Evolutionary conservation across 2,888 invertebrate species (phyloP).

Genomic region (Pachycephus smyrnensis): DNA sequence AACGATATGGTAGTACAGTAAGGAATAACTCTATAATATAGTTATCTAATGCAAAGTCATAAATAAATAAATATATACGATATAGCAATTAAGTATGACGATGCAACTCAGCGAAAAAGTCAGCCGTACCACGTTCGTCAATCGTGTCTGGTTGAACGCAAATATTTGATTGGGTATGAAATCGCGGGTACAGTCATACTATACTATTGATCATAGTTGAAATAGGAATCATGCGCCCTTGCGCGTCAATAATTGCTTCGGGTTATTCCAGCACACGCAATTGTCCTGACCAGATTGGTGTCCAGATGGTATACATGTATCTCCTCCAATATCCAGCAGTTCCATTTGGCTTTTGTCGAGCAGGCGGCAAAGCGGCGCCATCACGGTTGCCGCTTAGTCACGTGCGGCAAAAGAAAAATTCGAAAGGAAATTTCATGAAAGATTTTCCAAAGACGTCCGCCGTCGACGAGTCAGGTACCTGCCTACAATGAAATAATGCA

Average conservation of each 20-base stretch:
- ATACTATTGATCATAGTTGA: background rate
- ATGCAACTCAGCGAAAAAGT: background rate
- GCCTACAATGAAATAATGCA: constrained; percentile 15
- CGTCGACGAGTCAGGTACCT: background rate
- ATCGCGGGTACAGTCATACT: background rate
- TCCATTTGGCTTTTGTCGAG: background rate
- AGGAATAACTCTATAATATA: background rate
- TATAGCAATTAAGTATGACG: background rate
- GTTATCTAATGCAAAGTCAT: background rate
- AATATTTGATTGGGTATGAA: background rate
- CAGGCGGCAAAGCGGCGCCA: background rate
- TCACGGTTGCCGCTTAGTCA: background rate
- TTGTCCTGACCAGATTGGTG: too few species aligned
- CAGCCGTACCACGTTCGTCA: background rate
- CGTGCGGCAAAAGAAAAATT: background rate
- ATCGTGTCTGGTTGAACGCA: background rate
- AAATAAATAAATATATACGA: background rate
- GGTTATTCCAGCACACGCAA: background rate
- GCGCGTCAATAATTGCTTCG: background rate
- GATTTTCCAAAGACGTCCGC: constrained; percentile 12
- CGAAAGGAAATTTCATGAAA: background rate
- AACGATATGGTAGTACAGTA: background rate
- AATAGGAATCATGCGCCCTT: background rate
- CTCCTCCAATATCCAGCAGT: background rate
- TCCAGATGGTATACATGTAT: background rate